Conservation (phyloP, 23 tunicate species). For the Halocynthia aurantium region DNA sequence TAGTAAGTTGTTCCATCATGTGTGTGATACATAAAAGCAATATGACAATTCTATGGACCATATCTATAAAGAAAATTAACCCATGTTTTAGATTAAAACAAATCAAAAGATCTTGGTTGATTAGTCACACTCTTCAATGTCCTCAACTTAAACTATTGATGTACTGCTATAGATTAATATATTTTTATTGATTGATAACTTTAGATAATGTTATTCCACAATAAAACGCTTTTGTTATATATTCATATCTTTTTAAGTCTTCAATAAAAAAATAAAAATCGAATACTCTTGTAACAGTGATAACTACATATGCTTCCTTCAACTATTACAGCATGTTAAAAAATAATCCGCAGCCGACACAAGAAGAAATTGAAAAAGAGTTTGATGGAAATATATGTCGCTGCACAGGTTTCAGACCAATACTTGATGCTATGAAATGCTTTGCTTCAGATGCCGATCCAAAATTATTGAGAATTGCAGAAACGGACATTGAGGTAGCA, state of each 20-base stretch:
- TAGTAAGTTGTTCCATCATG: no score
- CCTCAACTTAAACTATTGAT: no score
- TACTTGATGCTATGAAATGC: slow-evolving; percentile 77
- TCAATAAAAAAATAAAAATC: no score
- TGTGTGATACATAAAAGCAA: no score
- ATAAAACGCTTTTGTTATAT: not conserved
- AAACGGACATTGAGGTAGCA: slow-evolving; percentile 58
- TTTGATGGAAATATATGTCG: slow-evolving; percentile 93
- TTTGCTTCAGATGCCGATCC: slow-evolving; percentile 75
- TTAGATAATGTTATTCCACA: not conserved
- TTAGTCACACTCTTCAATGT: no score
- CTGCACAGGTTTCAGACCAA: slow-evolving; percentile 75
- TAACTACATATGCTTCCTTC: not conserved
- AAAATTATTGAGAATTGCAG: slow-evolving; percentile 23
- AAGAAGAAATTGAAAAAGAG: slow-evolving; percentile 51
- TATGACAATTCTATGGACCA: no score
- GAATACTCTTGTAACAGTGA: no score
- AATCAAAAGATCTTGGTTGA: no score
- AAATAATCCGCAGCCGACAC: slow-evolving; percentile 31
- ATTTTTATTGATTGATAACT: no score
- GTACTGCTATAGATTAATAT: no score
- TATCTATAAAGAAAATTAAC: no score
- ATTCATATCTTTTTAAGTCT: not conserved
- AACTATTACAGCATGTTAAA: slow-evolving; percentile 36
- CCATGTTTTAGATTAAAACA: no score